phyloP scores from a whole-genome alignment of 2,888 invertebrate species.

The Strigamia maritima region DNA sequence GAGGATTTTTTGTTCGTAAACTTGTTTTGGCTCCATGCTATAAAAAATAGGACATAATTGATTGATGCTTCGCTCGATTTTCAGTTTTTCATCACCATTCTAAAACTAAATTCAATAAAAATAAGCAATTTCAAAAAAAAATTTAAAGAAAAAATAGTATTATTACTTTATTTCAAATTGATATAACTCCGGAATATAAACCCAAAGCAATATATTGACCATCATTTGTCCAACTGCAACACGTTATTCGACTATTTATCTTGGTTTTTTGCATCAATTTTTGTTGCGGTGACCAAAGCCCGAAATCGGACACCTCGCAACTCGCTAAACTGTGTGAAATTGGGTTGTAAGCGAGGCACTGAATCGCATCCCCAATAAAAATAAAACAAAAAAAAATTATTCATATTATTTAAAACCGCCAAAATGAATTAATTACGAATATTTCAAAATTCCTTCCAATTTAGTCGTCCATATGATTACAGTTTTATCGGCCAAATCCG shows the following conservation, averaged over 20 bases:
- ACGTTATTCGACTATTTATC: slow-evolving; percentile 73
- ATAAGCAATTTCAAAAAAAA: not conserved
- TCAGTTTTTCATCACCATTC: slow-evolving; percentile 83
- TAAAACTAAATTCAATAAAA: slow-evolving; percentile 42
- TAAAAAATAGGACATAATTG: slow-evolving; percentile 65
- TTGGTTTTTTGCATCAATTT: slow-evolving; percentile 95
- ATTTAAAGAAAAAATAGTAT: not conserved
- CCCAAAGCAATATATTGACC: slow-evolving; percentile 90
- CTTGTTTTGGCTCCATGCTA: slow-evolving; percentile 70
- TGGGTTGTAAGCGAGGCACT: too few species aligned
- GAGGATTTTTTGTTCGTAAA: too few species aligned
- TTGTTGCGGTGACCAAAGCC: too few species aligned
- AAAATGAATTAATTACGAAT: too few species aligned
- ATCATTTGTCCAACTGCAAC: too few species aligned
- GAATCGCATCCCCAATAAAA: slow-evolving; percentile 90
- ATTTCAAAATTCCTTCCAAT: too few species aligned
- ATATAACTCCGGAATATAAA: slow-evolving; percentile 79
- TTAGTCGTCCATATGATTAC: slow-evolving; percentile 98
- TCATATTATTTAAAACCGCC: too few species aligned
- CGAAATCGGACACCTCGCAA: slow-evolving; percentile 90
- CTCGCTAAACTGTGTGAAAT: slow-evolving; percentile 85
- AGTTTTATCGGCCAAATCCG: slow-evolving; percentile 93
- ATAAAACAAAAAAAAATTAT: not conserved
- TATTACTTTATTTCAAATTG: slow-evolving; percentile 84
- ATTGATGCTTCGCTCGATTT: slow-evolving; percentile 75